Base-by-base conservation (phyloP, 2,888 invertebrate species). In the Aspidiotus destructor region DNA sequence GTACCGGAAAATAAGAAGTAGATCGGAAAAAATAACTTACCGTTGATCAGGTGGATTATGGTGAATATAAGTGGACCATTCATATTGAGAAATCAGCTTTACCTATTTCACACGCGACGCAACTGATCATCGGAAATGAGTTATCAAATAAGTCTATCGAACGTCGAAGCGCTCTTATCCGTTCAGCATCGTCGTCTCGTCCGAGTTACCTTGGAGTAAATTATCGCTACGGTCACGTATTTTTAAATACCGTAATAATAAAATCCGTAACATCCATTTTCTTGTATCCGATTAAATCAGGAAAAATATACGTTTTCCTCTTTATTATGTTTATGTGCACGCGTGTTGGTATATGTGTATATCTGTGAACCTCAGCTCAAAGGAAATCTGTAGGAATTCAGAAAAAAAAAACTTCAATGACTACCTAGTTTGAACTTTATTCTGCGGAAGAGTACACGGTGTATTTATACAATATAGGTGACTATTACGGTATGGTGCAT, bases 181-280 rank as follows among this genome's bases (percentile, higher is more conserved):
- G 13, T 58, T 16, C 17, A 8, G 5, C 17, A 9, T 13, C 58
- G 28, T 40, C 17, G 17, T 58, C 17, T 58, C 40, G 58, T 10
- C 28, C 28, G 28, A 28, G 28, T 28, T 28, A 28, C 65, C 65
- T 65, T 65, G 65, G 58, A 58, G 48, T 15, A 9, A 15, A 65
- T 57, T 13, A 65, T 60, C 17, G 65, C 44, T 65, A 65, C 65
- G 58, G 58, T 57, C 11, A 13, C 65, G 58, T 58, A 58, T 65
- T 65, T 28, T 44, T 58, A 44, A 65, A 65, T 65, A 65, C 65
- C 65, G 65, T 65, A 65, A 65, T 57, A 40, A 17, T n/a, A 57
- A 57, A 58, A 48, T 57, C 57, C 65, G 65, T 17, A 65, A 65
- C 58, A 60, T 40, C 48, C 6, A 13, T 48, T 48, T 48, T 28